These are phyloP conservation scores for Anguilla anguilla DNA, from an alignment of 2,797 vertebrate species.

Conservation along the genomic window DNA sequence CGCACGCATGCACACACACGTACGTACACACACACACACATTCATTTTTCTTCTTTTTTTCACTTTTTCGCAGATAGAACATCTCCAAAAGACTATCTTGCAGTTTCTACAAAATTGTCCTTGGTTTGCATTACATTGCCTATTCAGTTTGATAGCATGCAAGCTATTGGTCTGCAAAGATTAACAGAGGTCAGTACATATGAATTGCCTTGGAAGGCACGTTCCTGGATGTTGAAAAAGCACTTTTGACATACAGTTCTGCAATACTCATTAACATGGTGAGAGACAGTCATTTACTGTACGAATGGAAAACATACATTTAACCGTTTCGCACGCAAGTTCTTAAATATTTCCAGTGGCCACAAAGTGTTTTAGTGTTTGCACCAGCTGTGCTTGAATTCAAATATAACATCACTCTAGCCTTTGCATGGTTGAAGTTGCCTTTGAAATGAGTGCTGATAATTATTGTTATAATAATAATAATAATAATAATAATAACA, in stretches of 20 bases:
- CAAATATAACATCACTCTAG: too few relatives aligned
- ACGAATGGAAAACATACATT: slow-evolving; percentile 19
- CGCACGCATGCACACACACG: neutral
- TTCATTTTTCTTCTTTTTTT: neutral
- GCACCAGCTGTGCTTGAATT: too few relatives aligned
- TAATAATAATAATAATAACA: too few relatives aligned
- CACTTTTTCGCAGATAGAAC: neutral
- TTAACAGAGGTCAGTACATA: neutral
- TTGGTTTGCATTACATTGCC: neutral
- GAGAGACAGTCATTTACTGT: neutral
- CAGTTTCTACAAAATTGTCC: neutral
- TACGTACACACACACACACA: neutral
- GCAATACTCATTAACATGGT: neutral
- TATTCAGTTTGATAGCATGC: neutral
- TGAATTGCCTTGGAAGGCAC: neutral
- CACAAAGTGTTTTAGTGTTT: too few relatives aligned
- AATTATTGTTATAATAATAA: too few relatives aligned
- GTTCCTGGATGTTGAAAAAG: neutral
- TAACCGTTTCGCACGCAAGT: too few relatives aligned
- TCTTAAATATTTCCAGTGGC: too few relatives aligned
- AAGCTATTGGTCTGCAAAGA: neutral
- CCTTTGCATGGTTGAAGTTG: too few relatives aligned
- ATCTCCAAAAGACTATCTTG: neutral
- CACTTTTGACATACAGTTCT: neutral
- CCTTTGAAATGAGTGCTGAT: too few relatives aligned